These are phyloP conservation scores for Drosophila borealis DNA, from an alignment of 2,888 invertebrate genomes.

Conservation along the genomic window DNA sequence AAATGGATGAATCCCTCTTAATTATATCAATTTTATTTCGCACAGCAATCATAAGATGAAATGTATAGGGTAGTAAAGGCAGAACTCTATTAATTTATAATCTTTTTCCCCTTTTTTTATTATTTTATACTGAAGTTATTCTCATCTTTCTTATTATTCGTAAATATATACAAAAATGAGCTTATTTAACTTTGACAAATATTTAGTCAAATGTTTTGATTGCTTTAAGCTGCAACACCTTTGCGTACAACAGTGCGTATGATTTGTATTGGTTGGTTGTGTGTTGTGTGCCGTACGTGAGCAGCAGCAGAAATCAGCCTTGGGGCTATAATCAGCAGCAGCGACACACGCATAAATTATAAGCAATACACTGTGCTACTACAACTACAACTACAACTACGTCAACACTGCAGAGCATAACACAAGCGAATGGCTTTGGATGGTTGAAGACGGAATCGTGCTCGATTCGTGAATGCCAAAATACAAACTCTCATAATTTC, in stretches of 20 bases:
- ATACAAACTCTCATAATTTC: slow-evolving; percentile 70
- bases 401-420: slow-evolving; percentile 9
- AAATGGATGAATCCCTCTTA: not conserved
- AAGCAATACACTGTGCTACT: slow-evolving; percentile 37
- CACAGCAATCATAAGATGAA: too few relatives aligned
- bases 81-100: too few relatives aligned
- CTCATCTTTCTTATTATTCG: too few relatives aligned
- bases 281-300: slow-evolving; percentile 48
- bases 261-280: slow-evolving; percentile 44
- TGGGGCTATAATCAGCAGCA: slow-evolving; percentile 60
- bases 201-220: slow-evolving; percentile 11
- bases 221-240: slow-evolving; percentile 35
- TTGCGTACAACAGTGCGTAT: slow-evolving; percentile 47
- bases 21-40: too few relatives aligned
- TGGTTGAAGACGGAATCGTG: slow-evolving; percentile 41
- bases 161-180: too few relatives aligned
- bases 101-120: not conserved
- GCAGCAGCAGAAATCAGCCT: slow-evolving; percentile 52
- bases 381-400: slow-evolving; percentile 11
- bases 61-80: too few relatives aligned
- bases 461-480: slow-evolving; percentile 61
- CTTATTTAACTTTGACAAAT: not conserved
- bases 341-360: slow-evolving; percentile 58
- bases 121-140: not conserved
- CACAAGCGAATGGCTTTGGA: slow-evolving; percentile 1